Evolutionary conservation across 2,888 invertebrate species (phyloP), one percentile per base, ranked within the genome.

Genomic region (Drosophila lacicola): DNA sequence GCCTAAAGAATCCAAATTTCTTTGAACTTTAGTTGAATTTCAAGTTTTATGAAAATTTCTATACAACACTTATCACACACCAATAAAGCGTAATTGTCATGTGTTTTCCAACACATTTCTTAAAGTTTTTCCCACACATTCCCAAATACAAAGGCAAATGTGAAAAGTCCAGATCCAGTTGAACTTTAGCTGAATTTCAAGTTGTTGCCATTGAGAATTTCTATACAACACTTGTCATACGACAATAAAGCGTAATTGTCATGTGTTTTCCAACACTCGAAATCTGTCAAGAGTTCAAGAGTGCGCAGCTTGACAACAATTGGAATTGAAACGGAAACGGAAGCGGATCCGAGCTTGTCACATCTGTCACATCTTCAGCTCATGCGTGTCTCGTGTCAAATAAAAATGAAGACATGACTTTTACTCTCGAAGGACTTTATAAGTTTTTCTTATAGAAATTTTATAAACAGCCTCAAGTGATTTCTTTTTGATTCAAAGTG

Each of bases 281-380:
- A 58, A 70, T 64, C 74, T 70, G 78, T 71, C 74, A 64, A 65
- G 46, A 65, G 46, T 57, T 77, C 63, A 80, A 80, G 71, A 68
- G 63, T 33, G 71, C 60, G 69, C 65, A 41, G 65, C 63, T 55
- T 74, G 45, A 44, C 45, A 62, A 71, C 53, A 14, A 6, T 39
- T 29, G 11, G 11, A 51, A 37, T 54, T 53, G 45, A 47, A 50
- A 41, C 44, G 54, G 45, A 47, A 50, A 41, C 44, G 54, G 63
- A 49, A 60, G 37, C 13, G 51, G 25, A 6, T 66, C 57, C 61
- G 45, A 29, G 29, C 61, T 63, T 78, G 80, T 77, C 74, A 69
- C 45, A 56, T 19, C 39, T 8, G 29, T 29, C 29, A 8, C 56
- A 41, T 34, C 25, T 8, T 5, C 25, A 25, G 9, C 25, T 41